Base-by-base conservation (phyloP, 2,888 invertebrate genomes). In the Uropetala carovei region DNA sequence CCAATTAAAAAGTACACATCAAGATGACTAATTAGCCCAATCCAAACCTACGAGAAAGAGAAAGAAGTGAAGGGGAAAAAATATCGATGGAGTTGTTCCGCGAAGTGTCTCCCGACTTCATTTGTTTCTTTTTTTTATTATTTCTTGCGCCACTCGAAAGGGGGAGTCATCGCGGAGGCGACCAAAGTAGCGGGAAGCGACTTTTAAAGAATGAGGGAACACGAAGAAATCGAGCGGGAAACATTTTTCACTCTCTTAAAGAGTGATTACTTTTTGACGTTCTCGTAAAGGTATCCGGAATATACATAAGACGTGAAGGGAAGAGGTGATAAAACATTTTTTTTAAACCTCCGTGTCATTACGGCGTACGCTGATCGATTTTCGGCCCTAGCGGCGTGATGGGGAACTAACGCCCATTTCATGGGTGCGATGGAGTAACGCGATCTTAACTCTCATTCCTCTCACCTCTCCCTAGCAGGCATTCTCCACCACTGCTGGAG, bases 1-100 rank as follows among this genome's bases (percentile, higher is more conserved):
- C 85, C 59, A 85, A 85, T 59, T 58, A 85, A 85, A 85, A 58
- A 58, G 13, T n/a, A 85, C 22, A 56, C 22, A 85, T 58, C 27
- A 8, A 58, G 27, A 58, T 58, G 85, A 58, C 85, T 85, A 85
- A 85, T 85, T 85, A 85, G 22, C n/a, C 57, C 57, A 7, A 57
- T 18, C 58, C 13, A 81, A 13, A 22, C 22, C 43, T 43, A 3
- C 5, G 43, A 5, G n/a, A n/a, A n/a, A 43, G 43, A 43, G 43
- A 43, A 43, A 43, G 43, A 43, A 43, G 43, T 43, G 43, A 43
- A 43, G 43, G 43, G 43, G 5, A 22, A 68, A 68, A 68, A n/a
- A n/a, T n/a, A 75, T 27, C 14, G 27, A 75, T 27, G 7, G 75
- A 75, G 75, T 75, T 27, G 22, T 75, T 75, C 27, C 13, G 75